These are phyloP conservation scores for Borostomias antarcticus DNA, from an alignment of 2,797 vertebrate species.

Conservation along the genomic window DNA sequence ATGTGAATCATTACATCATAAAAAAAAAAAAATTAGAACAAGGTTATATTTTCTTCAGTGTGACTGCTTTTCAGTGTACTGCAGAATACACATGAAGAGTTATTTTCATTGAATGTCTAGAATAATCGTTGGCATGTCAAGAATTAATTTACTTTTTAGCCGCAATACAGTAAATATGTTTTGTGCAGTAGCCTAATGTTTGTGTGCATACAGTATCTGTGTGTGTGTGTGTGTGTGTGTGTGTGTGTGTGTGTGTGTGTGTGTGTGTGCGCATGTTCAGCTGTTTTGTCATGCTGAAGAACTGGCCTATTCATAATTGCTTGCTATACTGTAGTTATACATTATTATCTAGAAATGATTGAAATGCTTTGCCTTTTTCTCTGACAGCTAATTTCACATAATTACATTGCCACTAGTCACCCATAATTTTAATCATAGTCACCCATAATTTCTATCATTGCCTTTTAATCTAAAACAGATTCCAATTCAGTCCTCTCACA, in stretches of 20 bases:
- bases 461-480: constrained; percentile 28
- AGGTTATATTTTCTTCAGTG: no score
- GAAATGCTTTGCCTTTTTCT: constrained; percentile 16
- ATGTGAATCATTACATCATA: no score
- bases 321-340: constrained; percentile 4
- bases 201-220: not conserved
- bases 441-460: constrained; percentile 15
- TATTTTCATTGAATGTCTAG: constrained; percentile 34
- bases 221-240: constrained; percentile 2
- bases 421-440: constrained; percentile 12
- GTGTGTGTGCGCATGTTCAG: constrained; percentile 3
- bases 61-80: constrained; percentile 28
- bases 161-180: no score
- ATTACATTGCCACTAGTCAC: constrained; percentile 23
- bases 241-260: not conserved
- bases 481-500: not conserved
- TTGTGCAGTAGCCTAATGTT: no score
- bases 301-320: constrained; percentile 1
- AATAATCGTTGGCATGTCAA: constrained; percentile 9
- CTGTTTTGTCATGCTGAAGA: constrained; percentile 24
- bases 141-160: not conserved
- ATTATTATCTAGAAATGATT: constrained; percentile 8
- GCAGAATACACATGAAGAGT: constrained; percentile 17
- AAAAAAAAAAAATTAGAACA: no score
- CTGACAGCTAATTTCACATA: constrained; percentile 25